phyloP scores from a whole-genome alignment of 1,140 invertebrate genomes.

The Popillia japonica region DNA sequence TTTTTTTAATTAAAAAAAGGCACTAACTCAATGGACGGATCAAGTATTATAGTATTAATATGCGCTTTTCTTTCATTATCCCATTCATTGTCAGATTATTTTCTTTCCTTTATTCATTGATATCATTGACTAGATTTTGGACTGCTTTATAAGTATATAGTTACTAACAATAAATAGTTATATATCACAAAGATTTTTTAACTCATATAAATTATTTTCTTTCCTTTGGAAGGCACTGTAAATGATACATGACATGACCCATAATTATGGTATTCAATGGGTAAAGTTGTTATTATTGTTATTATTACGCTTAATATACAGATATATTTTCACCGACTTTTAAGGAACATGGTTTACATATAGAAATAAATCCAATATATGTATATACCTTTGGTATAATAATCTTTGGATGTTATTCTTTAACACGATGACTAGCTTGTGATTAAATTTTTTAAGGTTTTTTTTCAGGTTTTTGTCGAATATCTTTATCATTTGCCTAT shows the following conservation, averaged over 20 bases:
- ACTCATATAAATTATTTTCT: constrained; percentile 1
- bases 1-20: constrained; percentile 35
- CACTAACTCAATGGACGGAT: constrained; percentile 44
- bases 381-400: constrained; percentile 4
- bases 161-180: not conserved
- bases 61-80: not conserved
- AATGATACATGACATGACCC: not conserved
- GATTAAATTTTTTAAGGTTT: not conserved
- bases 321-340: not conserved
- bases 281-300: not conserved
- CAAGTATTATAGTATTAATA: constrained; percentile 26
- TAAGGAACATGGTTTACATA: constrained; percentile 1
- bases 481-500: too few relatives aligned
- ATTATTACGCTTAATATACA: not conserved
- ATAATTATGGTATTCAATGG: not conserved
- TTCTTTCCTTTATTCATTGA: too few relatives aligned
- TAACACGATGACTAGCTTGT: not conserved
- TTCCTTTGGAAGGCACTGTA: constrained; percentile 17
- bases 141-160: too few relatives aligned
- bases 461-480: too few relatives aligned
- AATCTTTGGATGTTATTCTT: not conserved
- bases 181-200: constrained; percentile 37
- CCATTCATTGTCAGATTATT: not conserved
- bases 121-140: constrained; percentile 34
- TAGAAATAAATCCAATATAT: not conserved